Evolutionary conservation across 2,888 invertebrate genomes (phyloP), one percentile per base, ranked within the genome.

Genomic region (Melikaiella ostensackeni): DNA sequence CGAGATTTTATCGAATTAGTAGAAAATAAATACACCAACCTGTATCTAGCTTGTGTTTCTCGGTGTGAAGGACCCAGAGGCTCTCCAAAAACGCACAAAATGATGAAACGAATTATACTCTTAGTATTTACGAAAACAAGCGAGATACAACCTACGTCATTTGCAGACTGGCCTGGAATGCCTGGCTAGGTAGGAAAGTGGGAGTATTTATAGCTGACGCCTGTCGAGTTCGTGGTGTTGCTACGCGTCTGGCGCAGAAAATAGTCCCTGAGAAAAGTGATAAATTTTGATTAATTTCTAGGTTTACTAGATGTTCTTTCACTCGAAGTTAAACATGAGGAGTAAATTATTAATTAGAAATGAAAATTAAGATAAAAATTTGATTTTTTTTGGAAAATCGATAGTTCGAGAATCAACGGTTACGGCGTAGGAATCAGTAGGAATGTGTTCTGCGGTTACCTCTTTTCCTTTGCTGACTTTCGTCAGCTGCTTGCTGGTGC

Each of bases 31-130:
- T 82, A 79, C 83, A 90, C 90, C 88, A 90, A 90, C 90, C 90
- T 90, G 89, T 89, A 88, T 87, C 87, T 84, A 81, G 86, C 89
- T 89, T 87, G 88, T 84, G 84, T 85, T 84, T 87, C 83, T 84
- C 84, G 84, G 81, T 80, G 83, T 81, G 81, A 82, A 84, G 82
- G 66, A 81, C 82, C 82, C 81, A 77, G 75, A 81, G 77, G 77
- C 79, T 74, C 79, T 79, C 79, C 77, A 79, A 77, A 66, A 42
- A 70, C 61, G 73, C 75, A 42, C 73, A 75, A 62, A 77, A 77
- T 59, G 66, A 76, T 79, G 55, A 76, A 42, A 78, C 81, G 79
- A 70, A 50, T n/a, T 5, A 30, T 30, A 70, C 33, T 50, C 24
- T 64, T 38, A 50, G 4, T 50, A 33, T 27, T 30, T 11, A 55